phyloP scores from a whole-genome alignment of 2,797 vertebrate species.

The Aselliscus stoliczkanus region DNA sequence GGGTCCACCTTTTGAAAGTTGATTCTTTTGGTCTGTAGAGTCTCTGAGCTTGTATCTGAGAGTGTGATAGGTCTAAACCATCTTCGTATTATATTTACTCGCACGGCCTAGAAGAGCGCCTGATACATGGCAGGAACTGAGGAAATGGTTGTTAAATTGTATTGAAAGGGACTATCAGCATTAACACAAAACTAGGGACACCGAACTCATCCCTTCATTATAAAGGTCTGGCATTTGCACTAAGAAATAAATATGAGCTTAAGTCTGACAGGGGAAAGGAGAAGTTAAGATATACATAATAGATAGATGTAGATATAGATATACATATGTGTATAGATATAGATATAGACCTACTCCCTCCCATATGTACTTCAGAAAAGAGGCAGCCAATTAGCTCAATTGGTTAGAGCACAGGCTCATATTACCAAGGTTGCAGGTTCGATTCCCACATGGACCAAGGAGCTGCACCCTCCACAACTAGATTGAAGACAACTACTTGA shows the following conservation, averaged over 20 bases:
- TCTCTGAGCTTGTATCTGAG: neutral
- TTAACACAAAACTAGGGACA: neutral
- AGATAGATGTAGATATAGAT: neutral
- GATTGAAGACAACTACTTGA: too few relatives aligned
- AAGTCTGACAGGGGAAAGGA: neutral
- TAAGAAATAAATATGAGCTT: neutral
- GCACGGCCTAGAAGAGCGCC: neutral
- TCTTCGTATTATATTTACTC: neutral
- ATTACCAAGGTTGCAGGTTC: too few relatives aligned
- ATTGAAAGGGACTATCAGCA: neutral
- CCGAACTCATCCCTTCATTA: neutral
- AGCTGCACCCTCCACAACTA: too few relatives aligned
- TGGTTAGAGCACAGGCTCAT: too few relatives aligned
- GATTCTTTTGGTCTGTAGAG: neutral
- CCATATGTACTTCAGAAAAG: neutral
- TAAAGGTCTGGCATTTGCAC: neutral
- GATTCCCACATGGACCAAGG: too few relatives aligned
- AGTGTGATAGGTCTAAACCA: neutral
- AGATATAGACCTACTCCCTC: neutral
- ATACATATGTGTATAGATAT: neutral
- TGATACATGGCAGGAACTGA: neutral
- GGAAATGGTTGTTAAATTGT: neutral
- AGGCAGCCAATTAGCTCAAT: too few relatives aligned
- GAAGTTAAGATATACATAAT: neutral
- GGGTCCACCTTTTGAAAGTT: slow-evolving; percentile 50